Evolutionary conservation across 2,888 invertebrate species (phyloP).

Genomic region (Microdon myrmicae): DNA sequence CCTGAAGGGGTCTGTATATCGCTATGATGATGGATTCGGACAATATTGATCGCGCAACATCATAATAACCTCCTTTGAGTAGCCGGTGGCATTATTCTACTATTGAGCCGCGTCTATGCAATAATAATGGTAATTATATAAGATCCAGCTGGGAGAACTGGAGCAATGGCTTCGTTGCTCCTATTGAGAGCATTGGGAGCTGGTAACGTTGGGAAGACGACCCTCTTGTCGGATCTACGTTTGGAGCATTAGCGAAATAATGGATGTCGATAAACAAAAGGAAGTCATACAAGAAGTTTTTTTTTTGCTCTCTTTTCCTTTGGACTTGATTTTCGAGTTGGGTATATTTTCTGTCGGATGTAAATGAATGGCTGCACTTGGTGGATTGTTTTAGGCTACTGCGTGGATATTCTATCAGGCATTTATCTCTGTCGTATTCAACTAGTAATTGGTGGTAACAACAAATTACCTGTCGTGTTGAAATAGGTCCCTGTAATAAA

Average conservation of each 20-base stretch:
- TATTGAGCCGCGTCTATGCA: constrained; percentile 48
- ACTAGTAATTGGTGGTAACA: constrained; percentile 5
- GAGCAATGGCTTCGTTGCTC: constrained; percentile 21
- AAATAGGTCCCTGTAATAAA: too few species aligned
- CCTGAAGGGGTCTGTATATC: neutral
- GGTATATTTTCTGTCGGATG: too few species aligned
- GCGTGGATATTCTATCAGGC: constrained; percentile 25
- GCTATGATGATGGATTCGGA: constrained; percentile 43
- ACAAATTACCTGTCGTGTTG: constrained; percentile 31
- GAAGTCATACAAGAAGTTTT: constrained; percentile 16
- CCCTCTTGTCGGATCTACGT: constrained; percentile 25
- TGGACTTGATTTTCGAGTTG: constrained; percentile 2
- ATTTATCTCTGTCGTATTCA: constrained; percentile 34
- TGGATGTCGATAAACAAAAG: constrained; percentile 32
- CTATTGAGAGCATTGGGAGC: constrained; percentile 7
- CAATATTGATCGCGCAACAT: constrained; percentile 49
- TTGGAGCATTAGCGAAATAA: constrained; percentile 38
- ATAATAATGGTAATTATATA: constrained; percentile 49
- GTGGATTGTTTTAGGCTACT: constrained; percentile 24
- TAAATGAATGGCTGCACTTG: constrained; percentile 34
- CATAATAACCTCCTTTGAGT: constrained; percentile 51
- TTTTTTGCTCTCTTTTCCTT: neutral
- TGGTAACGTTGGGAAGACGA: constrained; percentile 8
- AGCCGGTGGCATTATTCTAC: constrained; percentile 50
- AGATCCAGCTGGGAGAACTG: constrained; percentile 23